These are phyloP conservation scores for Petrosia ficiformis DNA, from an alignment of 37 sponge, comb jelly and placozoan species.

Conservation along the genomic window DNA sequence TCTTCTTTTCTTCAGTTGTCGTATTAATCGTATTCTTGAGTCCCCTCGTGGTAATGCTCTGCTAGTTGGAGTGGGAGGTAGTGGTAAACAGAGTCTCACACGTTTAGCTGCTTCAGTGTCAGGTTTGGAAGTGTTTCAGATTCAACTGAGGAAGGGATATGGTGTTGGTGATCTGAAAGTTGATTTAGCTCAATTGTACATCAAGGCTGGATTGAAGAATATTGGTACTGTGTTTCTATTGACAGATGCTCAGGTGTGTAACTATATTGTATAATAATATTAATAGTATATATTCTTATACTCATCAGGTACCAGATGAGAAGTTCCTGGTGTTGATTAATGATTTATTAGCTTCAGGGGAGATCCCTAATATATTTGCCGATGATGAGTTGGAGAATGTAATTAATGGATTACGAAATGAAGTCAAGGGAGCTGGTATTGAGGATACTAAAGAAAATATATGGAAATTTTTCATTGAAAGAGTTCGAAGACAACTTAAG, in stretches of 20 bases:
- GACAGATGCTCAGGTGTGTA: slow-evolving; percentile 95
- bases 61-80: slow-evolving; percentile 97
- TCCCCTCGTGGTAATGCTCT: slow-evolving; percentile 98
- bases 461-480: slow-evolving; percentile 95
- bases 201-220: slow-evolving; percentile 96
- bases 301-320: slow-evolving; percentile 80
- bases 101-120: slow-evolving; percentile 94
- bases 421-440: slow-evolving; percentile 87
- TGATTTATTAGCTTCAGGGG: slow-evolving; percentile 96
- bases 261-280: no score
- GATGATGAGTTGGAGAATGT: slow-evolving; percentile 94
- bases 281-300: no score
- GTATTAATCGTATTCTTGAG: slow-evolving; percentile 98
- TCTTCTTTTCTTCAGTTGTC: slow-evolving; percentile 70
- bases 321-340: slow-evolving; percentile 96
- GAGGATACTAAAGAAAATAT: slow-evolving; percentile 95
- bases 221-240: slow-evolving; percentile 97
- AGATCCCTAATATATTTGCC: slow-evolving; percentile 93
- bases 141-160: slow-evolving; percentile 95
- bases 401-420: slow-evolving; percentile 80
- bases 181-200: slow-evolving; percentile 91
- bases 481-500: slow-evolving; percentile 91
- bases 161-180: slow-evolving; percentile 87
- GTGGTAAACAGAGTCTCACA: slow-evolving; percentile 96
- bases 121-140: slow-evolving; percentile 95